phyloP scores from a whole-genome alignment of 2,797 vertebrate genomes.

The Limosa lapponica region DNA sequence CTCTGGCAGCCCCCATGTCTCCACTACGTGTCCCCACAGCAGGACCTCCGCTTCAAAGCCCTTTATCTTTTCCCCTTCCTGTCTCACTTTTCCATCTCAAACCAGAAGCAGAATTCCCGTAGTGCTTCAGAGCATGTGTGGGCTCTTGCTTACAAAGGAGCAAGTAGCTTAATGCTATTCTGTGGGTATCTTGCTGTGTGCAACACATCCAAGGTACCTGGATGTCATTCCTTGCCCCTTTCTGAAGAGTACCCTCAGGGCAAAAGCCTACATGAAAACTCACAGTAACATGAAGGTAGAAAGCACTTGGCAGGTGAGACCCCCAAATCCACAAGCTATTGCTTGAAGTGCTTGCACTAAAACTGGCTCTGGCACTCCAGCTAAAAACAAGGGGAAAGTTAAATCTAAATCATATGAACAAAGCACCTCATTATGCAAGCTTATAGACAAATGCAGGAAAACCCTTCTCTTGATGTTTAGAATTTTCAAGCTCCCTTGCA shows the following conservation, averaged over 20 bases:
- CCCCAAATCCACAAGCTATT: background rate
- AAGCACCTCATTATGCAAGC: background rate
- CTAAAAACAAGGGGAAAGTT: background rate
- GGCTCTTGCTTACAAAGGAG: background rate
- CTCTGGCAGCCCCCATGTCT: background rate
- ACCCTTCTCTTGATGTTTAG: background rate
- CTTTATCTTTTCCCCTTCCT: background rate
- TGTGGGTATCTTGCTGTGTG: background rate
- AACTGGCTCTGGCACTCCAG: background rate
- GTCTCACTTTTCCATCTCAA: background rate
- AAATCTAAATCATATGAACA: background rate
- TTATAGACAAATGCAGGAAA: background rate
- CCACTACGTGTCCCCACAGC: background rate
- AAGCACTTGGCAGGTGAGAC: background rate
- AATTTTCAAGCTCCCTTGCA: background rate
- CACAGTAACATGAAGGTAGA: background rate
- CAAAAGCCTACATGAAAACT: background rate
- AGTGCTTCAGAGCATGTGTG: background rate
- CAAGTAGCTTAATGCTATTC: background rate
- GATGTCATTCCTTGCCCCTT: background rate
- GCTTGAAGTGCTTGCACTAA: background rate
- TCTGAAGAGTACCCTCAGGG: background rate
- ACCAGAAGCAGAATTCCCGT: background rate
- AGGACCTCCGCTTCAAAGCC: background rate
- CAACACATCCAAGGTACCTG: background rate